phyloP scores from a whole-genome alignment of 2,888 invertebrate genomes.

The Arrhopalites spinosus region DNA sequence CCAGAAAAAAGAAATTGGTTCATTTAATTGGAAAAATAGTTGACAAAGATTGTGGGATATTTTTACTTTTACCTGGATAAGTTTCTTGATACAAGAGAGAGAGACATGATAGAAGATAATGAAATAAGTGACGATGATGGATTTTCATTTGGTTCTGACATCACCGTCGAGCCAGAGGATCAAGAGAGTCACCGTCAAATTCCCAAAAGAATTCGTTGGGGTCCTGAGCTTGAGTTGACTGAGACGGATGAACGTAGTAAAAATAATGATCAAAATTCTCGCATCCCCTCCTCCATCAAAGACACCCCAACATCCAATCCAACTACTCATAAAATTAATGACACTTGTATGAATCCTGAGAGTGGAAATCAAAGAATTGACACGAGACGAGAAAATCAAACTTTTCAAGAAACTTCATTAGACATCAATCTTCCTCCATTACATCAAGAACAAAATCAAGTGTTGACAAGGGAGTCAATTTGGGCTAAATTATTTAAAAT shows the following conservation, averaged over 20 bases:
- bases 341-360: no score
- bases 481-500: conserved; percentile 25
- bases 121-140: conserved; percentile 12
- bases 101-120: background rate
- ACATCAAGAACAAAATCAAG: background rate
- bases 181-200: background rate
- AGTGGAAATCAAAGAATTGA: background rate
- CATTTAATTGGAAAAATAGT: background rate
- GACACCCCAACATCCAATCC: background rate
- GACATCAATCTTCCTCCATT: background rate
- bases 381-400: background rate
- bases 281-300: no score
- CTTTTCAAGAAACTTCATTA: no score
- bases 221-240: background rate
- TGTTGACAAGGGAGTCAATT: background rate
- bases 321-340: no score
- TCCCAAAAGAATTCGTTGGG: conserved; percentile 8
- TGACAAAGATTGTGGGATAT: background rate
- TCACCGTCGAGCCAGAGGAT: conserved; percentile 23
- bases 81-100: no score
- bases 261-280: no score
- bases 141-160: conserved; percentile 19
- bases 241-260: background rate
- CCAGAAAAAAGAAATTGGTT: no score
- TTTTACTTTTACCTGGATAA: no score